Conservation (phyloP, 2,888 invertebrate species). For the Sepioteuthis lessoniana region DNA sequence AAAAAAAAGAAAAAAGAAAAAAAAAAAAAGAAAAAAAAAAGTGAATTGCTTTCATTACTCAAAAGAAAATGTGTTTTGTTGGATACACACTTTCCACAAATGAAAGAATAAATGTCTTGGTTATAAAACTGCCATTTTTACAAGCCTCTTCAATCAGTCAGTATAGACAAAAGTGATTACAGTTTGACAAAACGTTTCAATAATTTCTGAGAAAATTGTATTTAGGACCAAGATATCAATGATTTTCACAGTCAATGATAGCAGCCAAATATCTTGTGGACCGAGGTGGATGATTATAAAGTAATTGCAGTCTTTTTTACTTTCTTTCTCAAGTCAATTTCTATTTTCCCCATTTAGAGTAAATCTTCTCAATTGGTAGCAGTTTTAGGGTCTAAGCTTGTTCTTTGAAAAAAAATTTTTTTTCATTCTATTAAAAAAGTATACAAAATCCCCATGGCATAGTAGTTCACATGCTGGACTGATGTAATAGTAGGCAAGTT, state of each 20-base stretch:
- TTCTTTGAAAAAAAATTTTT: no score
- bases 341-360: background rate
- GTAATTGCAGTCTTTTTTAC: background rate
- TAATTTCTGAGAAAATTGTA: background rate
- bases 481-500: no score
- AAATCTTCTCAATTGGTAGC: background rate
- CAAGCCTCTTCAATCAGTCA: background rate
- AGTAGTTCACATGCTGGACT: no score
- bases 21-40: background rate
- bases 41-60: background rate
- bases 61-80: background rate
- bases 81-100: background rate
- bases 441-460: no score
- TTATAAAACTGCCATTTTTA: background rate
- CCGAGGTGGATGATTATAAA: background rate
- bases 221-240: background rate
- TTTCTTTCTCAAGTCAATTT: background rate
- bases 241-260: background rate
- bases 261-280: background rate
- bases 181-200: background rate
- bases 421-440: no score
- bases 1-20: background rate
- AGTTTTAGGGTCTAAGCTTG: background rate
- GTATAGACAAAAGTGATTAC: background rate
- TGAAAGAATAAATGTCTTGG: background rate